Base-by-base conservation (phyloP, 2,113 vertebrate genomes). In the Pungitius pungitius region DNA sequence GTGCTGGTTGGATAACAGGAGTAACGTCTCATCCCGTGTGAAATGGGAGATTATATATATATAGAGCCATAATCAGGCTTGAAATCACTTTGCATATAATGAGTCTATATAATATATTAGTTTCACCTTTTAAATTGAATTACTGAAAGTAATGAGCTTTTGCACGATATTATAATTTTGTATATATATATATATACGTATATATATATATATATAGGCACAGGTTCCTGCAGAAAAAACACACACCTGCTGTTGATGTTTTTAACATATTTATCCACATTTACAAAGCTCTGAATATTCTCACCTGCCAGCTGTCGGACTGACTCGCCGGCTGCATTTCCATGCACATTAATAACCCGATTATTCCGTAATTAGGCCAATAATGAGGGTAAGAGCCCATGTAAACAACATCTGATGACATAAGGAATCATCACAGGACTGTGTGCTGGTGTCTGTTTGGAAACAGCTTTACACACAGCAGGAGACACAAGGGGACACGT, bases 1-100 rank as follows among this genome's bases (percentile, higher is more conserved):
- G 13, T 17, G 42, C 75, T 51, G 42, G 45, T 47, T 78, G 78
- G 84, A 84, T 80, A 88, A 83, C 83, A 81, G 77, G 61, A 68
- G 82, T 42, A 63, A 45, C 7, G 52, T 43, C 37, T 89, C 83
- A 89, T 85, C 85, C 83, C 56, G 69, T 37, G 66, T 43, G 82
- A 56, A 83, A 73, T 73, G 77, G 87, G 80, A 82, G n/a, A n/a
- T n/a, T n/a, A n/a, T n/a, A n/a, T n/a, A n/a, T n/a, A n/a, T n/a
- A n/a, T n/a, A n/a, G n/a, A n/a, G n/a, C n/a, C n/a, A n/a, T n/a
- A n/a, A n/a, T n/a, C n/a, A n/a, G n/a, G n/a, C n/a, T n/a, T n/a
- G n/a, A n/a, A n/a, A n/a, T n/a, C n/a, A n/a, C n/a, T n/a, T n/a
- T n/a, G n/a, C n/a, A n/a, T n/a, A n/a, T n/a, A n/a, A n/a, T n/a